A percentile compares a stretch with the other conserved stretches of the same genome.
Evolutionary conservation across 2,113 vertebrate genomes (phyloP).

Genomic region (Ailuropoda melanoleuca): DNA sequence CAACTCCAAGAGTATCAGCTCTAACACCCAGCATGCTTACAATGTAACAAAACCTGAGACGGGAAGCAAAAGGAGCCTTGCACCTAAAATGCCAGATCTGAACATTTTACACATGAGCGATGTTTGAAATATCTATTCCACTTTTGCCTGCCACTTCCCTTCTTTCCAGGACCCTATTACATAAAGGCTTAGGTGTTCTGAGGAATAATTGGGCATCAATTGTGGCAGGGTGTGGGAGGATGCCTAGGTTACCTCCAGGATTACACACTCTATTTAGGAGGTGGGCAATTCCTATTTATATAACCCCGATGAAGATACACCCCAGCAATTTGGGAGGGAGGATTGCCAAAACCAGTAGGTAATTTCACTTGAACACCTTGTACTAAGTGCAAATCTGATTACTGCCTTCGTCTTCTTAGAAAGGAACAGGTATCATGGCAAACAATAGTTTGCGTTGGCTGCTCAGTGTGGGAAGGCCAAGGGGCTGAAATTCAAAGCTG

Average conservation of each 20-base stretch:
- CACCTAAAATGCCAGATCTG: background rate
- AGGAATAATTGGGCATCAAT: conserved; percentile 70
- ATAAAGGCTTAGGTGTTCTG: conserved; percentile 74
- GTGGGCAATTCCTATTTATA: conserved; percentile 77
- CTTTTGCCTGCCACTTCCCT: conserved; percentile 48
- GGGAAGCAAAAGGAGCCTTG: background rate
- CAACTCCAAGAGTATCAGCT: background rate
- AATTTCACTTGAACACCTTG: conserved; percentile 73
- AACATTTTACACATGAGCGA: background rate
- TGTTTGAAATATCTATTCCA: conserved; percentile 54
- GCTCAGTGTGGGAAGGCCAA: conserved; percentile 38
- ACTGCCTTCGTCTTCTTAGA: conserved; percentile 55
- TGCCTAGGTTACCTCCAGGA: conserved; percentile 78
- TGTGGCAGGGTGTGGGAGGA: conserved; percentile 77
- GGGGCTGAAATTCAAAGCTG: conserved; percentile 32
- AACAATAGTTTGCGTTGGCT: conserved; percentile 62
- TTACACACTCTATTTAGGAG: conserved; percentile 70
- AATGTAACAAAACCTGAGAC: background rate
- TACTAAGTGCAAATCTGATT: conserved; percentile 63
- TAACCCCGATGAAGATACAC: conserved; percentile 68
- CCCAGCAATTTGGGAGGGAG: conserved; percentile 61
- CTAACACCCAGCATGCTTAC: background rate
- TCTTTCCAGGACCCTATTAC: conserved; percentile 67
- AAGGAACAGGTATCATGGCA: conserved; percentile 64
- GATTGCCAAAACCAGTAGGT: conserved; percentile 67